Base-by-base conservation (phyloP, 2,888 invertebrate species). In the Biston stratarius region DNA sequence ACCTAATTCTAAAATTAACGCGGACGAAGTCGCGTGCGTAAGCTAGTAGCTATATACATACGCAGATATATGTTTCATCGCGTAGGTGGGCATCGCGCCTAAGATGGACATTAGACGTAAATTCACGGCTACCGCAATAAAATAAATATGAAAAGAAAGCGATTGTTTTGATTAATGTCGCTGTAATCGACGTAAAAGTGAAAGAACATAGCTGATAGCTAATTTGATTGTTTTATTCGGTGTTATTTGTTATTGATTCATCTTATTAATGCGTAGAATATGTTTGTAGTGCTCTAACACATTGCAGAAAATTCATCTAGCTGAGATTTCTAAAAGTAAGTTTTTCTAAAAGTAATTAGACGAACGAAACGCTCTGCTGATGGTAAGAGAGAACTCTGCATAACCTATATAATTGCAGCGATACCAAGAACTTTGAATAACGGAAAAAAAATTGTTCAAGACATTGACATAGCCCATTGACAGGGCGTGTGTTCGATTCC, bases 81-180 rank as follows among this genome's bases (percentile, higher is more conserved):
- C 51, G 0, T 24, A 51, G 14, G 36, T 51, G 36, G 36, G 36
- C 11, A 36, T 36, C 8, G 36, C 3, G 9, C 51, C 6, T 48
- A 10, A 47, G 3, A 58, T 55, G 52, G 6, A 38, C 38, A 63
- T 14, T 11, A 33, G 12, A n/a, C 24, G 24, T 10, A 12, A n/a
- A 44, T 33, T 47, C 40, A 61, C 14, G 53, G 38, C 53, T 53
- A 53, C 61, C 38, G 57, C 3, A 3, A 55, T 6, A 34, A 9
- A 40, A 34, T n/a, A 12, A 33, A 53, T 48, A 42, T 52, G 15
- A 52, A 63, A 56, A 55, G 59, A 64, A 59, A 59, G 58, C 49
- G 42, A 64, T 64, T 63, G 49, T 63, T 63, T 12, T 64, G 52
- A 52, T 64, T 58, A 24, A 64, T 52, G 36, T 48, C 55, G 47